phyloP scores from a whole-genome alignment of 2,888 invertebrate genomes.

The Lasius fuliginosus region DNA sequence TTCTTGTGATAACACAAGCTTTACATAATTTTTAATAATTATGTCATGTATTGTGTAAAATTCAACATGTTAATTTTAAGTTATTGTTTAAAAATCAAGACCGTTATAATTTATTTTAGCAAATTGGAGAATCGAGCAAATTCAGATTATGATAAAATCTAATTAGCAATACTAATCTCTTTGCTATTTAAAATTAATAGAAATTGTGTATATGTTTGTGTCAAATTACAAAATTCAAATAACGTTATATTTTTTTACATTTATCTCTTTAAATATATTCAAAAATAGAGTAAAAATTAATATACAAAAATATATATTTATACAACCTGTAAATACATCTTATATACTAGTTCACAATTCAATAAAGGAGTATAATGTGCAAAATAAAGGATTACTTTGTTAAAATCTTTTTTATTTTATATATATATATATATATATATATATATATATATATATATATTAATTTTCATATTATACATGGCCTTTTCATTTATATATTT shows the following conservation, averaged over 20 bases:
- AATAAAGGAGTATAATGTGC: constrained; percentile 6
- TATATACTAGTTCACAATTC: background rate
- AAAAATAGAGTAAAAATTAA: constrained; percentile 4
- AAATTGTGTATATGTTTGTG: background rate
- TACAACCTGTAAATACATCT: background rate
- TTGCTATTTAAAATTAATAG: background rate
- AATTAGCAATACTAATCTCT: background rate
- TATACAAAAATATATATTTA: background rate
- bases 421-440: constrained; percentile 62
- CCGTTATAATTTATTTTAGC: background rate
- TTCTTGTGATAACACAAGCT: background rate
- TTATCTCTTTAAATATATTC: background rate
- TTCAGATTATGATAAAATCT: background rate
- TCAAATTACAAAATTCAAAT: background rate
- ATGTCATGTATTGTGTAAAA: background rate
- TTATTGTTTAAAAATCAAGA: background rate
- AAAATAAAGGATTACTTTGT: constrained; percentile 13
- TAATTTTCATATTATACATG: constrained; percentile 52
- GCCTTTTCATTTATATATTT: constrained; percentile 32
- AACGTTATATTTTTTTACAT: background rate
- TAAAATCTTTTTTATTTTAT: constrained; percentile 40
- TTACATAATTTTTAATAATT: background rate
- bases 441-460: constrained; percentile 61
- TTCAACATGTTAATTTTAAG: background rate
- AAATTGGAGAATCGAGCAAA: background rate